Base-by-base conservation (phyloP, 2,888 invertebrate genomes). In the Cerastis rubricosa region DNA sequence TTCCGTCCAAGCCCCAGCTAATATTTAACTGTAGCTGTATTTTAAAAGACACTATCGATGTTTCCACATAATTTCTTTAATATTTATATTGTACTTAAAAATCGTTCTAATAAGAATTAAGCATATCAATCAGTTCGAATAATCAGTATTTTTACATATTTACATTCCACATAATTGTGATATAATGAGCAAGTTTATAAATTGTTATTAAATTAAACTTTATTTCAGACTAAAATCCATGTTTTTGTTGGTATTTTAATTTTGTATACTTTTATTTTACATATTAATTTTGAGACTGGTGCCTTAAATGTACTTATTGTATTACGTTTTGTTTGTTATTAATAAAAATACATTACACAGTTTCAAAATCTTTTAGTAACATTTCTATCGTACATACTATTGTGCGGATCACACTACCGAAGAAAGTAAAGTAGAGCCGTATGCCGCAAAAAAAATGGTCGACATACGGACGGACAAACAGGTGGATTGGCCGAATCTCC, bases 1-100 rank as follows among this genome's bases (percentile, higher is more conserved):
- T 75, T 66, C 83, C 83, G 86, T 83, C 76, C 76, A 77, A 3
- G 76, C 83, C 86, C 83, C 86, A 83, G 54, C 14, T 64, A 68
- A 66, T 61, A 8, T 43, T 74, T 78, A 74, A 79, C 35, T 61
- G 11, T 45, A 59, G 14, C 0, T 14, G 43, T 66, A 78, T 47
- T 79, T 67, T 51, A 17, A 9, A 59, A 57, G 8, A 19, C 22
- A n/a, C 40, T 54, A 17, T 47, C 8, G 14, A 17, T 29, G n/a
- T 64, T 64, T 63, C 12, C 8, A 80, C 43, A 19, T 22, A 79
- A 43, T 71, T 29, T 47, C 14, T 35, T 54, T 1, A 47, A 7
- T 43, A 51, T 9, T 35, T 45, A 51, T 51, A 35, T 29, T 73
- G 17, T 2, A 35, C 19, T 47, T 29, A 35, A 45, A 29, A 40